Evolutionary conservation across 2,113 vertebrate species (phyloP).

Genomic region (Nesogale talazaci): DNA sequence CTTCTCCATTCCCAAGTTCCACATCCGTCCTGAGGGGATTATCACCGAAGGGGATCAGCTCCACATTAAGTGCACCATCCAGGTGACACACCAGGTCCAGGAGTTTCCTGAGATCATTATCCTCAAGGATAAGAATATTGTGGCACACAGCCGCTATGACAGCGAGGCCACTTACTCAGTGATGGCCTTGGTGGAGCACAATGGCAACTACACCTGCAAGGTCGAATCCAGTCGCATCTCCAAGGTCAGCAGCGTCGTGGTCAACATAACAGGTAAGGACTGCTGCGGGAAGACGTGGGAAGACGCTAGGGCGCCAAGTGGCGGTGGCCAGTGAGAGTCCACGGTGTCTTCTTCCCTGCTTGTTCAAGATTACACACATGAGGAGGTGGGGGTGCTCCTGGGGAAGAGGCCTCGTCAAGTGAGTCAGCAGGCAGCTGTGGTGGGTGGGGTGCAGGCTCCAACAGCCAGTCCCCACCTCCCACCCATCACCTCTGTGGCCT

Average conservation of each 20-base stretch:
- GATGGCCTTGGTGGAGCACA: constrained; percentile 82
- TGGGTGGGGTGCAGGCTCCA: neutral
- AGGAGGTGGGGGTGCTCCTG: neutral
- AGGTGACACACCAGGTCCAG: constrained; percentile 43
- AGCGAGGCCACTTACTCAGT: constrained; percentile 68
- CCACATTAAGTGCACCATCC: constrained; percentile 81
- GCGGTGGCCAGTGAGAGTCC: neutral
- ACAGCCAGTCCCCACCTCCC: neutral
- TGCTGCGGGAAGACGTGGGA: neutral
- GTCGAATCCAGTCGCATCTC: constrained; percentile 84
- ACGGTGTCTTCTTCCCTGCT: neutral
- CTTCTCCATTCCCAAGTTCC: constrained; percentile 85
- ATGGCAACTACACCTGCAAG: constrained; percentile 87
- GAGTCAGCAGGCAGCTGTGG: neutral
- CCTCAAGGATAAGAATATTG: constrained; percentile 85
- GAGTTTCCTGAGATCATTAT: constrained; percentile 84
- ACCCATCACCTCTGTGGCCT: neutral
- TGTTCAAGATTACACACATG: neutral
- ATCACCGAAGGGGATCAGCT: constrained; percentile 86
- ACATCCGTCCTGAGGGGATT: constrained; percentile 11
- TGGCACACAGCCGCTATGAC: constrained; percentile 65
- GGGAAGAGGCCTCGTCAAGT: neutral
- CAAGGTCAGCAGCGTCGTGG: constrained; percentile 82
- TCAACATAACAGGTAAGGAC: constrained; percentile 86
- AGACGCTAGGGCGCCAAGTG: too few species aligned